Conservation (phyloP, 2,113 vertebrate species). For the Urocolius indicus region DNA sequence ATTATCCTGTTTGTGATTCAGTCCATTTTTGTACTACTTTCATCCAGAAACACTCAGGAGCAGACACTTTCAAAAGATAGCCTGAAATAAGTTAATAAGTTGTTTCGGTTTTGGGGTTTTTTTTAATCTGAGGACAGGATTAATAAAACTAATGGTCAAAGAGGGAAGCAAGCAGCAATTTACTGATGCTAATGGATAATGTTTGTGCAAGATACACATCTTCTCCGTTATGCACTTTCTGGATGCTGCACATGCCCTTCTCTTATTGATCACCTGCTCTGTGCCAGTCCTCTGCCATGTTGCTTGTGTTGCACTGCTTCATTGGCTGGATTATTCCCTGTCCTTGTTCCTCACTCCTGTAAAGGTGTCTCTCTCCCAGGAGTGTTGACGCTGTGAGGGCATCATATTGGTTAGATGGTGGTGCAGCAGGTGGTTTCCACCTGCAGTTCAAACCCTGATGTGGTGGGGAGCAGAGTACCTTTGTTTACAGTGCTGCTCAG, state of each 20-base stretch:
- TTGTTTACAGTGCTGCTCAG: not conserved
- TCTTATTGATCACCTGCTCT: not conserved
- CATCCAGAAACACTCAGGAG: not conserved
- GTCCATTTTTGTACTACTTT: not conserved
- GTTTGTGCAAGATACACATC: not conserved
- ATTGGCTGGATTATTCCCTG: not conserved
- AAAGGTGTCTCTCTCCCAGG: accelerated
- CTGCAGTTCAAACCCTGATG: not conserved
- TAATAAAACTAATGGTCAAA: not conserved
- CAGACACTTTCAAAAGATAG: not conserved
- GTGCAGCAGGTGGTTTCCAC: not conserved
- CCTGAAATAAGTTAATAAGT: not conserved
- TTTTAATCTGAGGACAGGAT: not conserved
- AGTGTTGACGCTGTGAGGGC: not conserved
- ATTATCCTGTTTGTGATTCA: not conserved
- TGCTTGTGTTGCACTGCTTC: not conserved
- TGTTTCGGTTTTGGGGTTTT: too few relatives aligned
- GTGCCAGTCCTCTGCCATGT: not conserved
- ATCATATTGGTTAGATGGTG: accelerated
- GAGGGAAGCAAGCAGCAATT: not conserved
- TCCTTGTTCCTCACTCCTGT: not conserved
- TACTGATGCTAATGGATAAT: not conserved
- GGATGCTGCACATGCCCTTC: not conserved
- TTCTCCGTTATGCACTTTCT: not conserved
- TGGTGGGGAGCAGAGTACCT: not conserved